Conservation (phyloP, 2,888 invertebrate species). For the Machimus rusticus region DNA sequence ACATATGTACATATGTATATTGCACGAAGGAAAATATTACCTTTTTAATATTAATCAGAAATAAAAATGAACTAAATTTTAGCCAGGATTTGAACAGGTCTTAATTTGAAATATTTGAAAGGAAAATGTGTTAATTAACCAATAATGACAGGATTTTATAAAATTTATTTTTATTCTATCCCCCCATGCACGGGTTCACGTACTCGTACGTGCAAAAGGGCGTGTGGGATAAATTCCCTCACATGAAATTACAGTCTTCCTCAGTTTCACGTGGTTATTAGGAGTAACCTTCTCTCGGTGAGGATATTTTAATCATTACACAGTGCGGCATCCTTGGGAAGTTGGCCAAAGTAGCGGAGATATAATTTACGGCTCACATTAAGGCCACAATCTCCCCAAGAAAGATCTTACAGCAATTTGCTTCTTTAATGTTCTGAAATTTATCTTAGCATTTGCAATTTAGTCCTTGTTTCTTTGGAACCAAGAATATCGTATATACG, state of each 20-base stretch:
- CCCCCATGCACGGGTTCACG: not conserved
- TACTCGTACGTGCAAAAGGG: not conserved
- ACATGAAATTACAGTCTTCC: not conserved
- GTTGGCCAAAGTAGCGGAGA: not conserved
- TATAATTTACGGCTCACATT: constrained; percentile 31
- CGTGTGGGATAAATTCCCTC: not conserved
- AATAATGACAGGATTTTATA: not conserved
- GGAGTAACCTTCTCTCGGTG: not conserved
- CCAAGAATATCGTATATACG: not conserved
- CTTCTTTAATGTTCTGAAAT: constrained; percentile 34
- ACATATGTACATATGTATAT: too few relatives aligned
- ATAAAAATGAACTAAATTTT: too few relatives aligned
- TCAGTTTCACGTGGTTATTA: not conserved
- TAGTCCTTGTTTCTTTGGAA: constrained; percentile 26
- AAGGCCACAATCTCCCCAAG: constrained; percentile 19
- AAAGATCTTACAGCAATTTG: constrained; percentile 35
- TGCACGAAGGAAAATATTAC: too few relatives aligned
- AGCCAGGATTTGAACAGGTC: too few relatives aligned
- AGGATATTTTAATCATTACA: constrained; percentile 23
- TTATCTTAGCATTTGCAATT: constrained; percentile 33
- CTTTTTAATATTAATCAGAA: too few relatives aligned
- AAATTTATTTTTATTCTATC: not conserved
- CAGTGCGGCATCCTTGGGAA: not conserved
- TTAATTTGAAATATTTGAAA: too few relatives aligned
- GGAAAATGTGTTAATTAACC: not conserved